Evolutionary conservation across 2,113 vertebrate genomes (phyloP), one percentile per base, ranked within the genome.

Genomic region (Anguilla rostrata): DNA sequence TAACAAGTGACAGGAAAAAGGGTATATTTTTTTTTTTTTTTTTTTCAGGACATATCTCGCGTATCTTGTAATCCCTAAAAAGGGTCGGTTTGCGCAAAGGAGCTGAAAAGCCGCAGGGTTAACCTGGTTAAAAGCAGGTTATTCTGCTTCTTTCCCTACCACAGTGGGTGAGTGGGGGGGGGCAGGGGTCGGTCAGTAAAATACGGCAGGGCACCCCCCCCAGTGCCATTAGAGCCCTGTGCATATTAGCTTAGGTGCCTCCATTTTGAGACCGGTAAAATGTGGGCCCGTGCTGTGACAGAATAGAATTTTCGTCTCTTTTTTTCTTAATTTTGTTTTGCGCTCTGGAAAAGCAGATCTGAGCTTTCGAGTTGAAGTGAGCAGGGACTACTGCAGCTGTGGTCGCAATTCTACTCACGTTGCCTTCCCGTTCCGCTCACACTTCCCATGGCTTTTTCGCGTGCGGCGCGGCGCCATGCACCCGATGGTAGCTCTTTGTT

Each of bases 181-280:
- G 1, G 49, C 7, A 11, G 49, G 60, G 18, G 60, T 66, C 9
- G 20, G 60, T 22, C 3, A 5, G 22, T 5, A 26, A 63, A 66
- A 66, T 26, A 20, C 26, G 60, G 18, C 60, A 66, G 3, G 26
- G 60, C 60, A 66, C 20, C 53, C 46, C 75, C 91, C 49, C 49
- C 4, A 81, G 87, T 91, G 92, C 93, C 91, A 91, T 96, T 92
- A 92, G 43, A 6, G 43, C 1, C 43, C 91, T 95, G 94, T 93
- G 18, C 83, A 26, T 34, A 14, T 9, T 41, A 14, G 14, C 60
- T 40, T 57, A 84, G 20, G 22, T 66, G 22, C 41, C 63, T 34
- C 56, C 63, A n/a, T 71, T 71, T n/a, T 7, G 1, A 71, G n/a
- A 18, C 3, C 20, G 63, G 5, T 71, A 5, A n/a, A 71, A 71